phyloP scores from a whole-genome alignment of 2,113 vertebrate genomes.

The Thomomys bottae region DNA sequence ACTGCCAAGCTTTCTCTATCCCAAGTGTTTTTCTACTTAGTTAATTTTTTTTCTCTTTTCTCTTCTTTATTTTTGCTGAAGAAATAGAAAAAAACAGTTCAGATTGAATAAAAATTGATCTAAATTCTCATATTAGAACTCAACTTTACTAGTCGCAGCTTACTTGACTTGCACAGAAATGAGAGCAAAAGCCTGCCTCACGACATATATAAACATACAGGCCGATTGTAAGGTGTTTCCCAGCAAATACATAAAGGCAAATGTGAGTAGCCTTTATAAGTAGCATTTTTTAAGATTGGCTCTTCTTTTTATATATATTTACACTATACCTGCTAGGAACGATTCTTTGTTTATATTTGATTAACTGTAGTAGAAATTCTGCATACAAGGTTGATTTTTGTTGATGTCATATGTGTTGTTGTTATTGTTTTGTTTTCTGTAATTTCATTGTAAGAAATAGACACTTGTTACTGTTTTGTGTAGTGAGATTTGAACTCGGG shows the following conservation, averaged over 20 bases:
- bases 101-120: slow-evolving; percentile 59
- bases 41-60: slow-evolving; percentile 14
- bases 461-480: too few species aligned
- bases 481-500: too few species aligned
- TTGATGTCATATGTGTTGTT: too few species aligned
- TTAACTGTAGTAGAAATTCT: neutral
- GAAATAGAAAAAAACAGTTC: neutral
- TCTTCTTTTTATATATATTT: neutral
- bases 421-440: too few species aligned
- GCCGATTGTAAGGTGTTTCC: neutral
- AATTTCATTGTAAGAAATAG: too few species aligned
- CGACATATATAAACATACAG: neutral
- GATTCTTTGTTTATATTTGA: neutral
- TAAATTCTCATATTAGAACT: slow-evolving; percentile 66
- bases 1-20: slow-evolving; percentile 61
- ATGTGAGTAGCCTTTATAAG: neutral
- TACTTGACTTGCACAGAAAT: slow-evolving; percentile 58
- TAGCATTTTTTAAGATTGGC: neutral
- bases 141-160: neutral
- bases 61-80: slow-evolving; percentile 50
- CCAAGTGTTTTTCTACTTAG: slow-evolving; percentile 33
- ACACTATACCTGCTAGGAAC: neutral
- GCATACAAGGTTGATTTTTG: neutral
- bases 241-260: neutral
- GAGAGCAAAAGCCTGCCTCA: neutral